Percentiles rank a stretch among this genome's conserved stretches.
These are phyloP conservation scores for Nycticorax nycticorax DNA, from an alignment of 2,113 vertebrate genomes.

Conservation along the genomic window DNA sequence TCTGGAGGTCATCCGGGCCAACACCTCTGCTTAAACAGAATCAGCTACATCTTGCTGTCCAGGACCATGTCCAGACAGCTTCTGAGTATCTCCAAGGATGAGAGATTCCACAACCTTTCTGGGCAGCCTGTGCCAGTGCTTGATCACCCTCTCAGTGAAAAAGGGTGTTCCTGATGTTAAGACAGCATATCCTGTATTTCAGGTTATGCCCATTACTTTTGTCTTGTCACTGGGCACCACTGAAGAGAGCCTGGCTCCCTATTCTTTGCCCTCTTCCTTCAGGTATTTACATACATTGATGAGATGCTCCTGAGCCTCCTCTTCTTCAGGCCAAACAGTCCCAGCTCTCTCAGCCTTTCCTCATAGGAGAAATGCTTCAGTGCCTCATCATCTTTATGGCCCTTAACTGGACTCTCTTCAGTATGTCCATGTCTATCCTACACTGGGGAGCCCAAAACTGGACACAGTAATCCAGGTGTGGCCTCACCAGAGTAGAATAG, in stretches of 20 bases:
- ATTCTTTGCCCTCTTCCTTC: neutral
- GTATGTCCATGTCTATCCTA: neutral
- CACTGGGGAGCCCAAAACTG: neutral
- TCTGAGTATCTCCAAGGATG: neutral
- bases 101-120: neutral
- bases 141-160: neutral
- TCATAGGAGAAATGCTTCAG: neutral
- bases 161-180: neutral
- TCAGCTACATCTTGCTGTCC: neutral
- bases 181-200: neutral
- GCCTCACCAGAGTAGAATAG: neutral
- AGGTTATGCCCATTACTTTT: neutral
- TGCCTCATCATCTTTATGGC: neutral
- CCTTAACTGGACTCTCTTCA: neutral
- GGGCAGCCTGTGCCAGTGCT: neutral
- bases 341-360: neutral
- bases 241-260: neutral
- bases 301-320: neutral
- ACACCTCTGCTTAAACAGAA: neutral
- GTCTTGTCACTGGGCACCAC: neutral
- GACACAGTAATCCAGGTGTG: neutral
- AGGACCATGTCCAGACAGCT: neutral
- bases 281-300: neutral
- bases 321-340: neutral
- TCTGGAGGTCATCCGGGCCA: neutral